These are phyloP conservation scores for Poeciliopsis turrubarensis DNA, from an alignment of 2,113 vertebrate species.

Conservation along the genomic window DNA sequence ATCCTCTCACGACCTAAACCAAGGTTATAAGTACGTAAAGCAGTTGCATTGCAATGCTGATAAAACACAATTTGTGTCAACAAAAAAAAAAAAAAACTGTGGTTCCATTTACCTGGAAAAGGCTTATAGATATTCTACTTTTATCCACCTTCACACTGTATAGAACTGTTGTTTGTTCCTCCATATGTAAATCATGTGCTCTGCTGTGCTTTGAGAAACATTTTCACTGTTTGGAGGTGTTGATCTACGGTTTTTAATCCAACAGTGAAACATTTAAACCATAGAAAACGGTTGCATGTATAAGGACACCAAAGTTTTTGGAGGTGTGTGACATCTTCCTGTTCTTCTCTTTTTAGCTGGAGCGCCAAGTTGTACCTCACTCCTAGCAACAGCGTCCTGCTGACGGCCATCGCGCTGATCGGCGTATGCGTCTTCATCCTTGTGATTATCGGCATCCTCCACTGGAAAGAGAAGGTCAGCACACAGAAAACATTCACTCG, in stretches of 20 bases:
- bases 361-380: constrained; percentile 97
- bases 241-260: neutral
- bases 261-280: neutral
- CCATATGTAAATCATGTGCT: no score
- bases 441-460: constrained; percentile 94
- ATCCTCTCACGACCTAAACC: no score
- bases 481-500: constrained; percentile 24
- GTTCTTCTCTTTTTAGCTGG: constrained; percentile 82
- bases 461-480: constrained; percentile 99
- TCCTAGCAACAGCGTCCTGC: constrained; percentile 95
- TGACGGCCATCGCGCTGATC: constrained; percentile 95
- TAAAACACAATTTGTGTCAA: no score
- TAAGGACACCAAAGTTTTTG: neutral
- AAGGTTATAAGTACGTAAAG: no score
- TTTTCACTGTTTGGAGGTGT: no score
- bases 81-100: no score
- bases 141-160: neutral
- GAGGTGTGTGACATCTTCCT: neutral
- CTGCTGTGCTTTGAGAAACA: no score
- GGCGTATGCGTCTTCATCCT: constrained; percentile 97
- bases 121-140: neutral
- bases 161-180: neutral
- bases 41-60: no score
- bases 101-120: neutral
- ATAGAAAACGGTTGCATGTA: neutral